Evolutionary conservation across 2,888 invertebrate genomes (phyloP).

Genomic region (Lasioglossum malachurum): DNA sequence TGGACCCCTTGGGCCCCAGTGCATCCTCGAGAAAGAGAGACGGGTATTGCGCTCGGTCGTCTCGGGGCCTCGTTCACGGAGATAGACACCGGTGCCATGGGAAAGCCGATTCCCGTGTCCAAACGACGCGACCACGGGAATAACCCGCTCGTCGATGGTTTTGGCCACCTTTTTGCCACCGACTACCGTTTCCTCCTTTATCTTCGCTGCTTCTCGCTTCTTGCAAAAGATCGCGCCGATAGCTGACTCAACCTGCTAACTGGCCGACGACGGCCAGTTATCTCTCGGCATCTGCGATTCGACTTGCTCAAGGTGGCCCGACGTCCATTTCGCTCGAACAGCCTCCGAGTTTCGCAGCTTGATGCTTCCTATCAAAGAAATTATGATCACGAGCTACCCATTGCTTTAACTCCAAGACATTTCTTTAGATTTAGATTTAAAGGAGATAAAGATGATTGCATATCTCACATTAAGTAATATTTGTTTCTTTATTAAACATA

Average conservation of each 20-base stretch:
- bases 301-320: not conserved
- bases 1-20: constrained; percentile 32
- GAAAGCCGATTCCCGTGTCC: constrained; percentile 6
- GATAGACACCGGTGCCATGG: constrained; percentile 22
- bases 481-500: too few relatives aligned
- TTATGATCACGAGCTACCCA: not conserved
- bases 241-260: not conserved
- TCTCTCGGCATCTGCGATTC: constrained; percentile 4
- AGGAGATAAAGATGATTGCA: too few relatives aligned
- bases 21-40: constrained; percentile 39
- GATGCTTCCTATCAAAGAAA: not conserved
- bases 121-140: not conserved
- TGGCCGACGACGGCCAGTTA: not conserved
- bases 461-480: too few relatives aligned
- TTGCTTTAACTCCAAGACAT: not conserved
- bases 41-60: constrained; percentile 37
- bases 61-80: not conserved
- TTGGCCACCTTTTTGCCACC: not conserved
- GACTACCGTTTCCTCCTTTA: not conserved
- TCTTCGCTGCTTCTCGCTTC: not conserved
- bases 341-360: not conserved
- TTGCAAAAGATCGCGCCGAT: not conserved
- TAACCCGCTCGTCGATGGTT: not conserved
- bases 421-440: not conserved
- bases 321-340: not conserved